These are phyloP conservation scores for Myiozetetes cayanensis DNA, from an alignment of 2,113 vertebrate genomes.

Conservation along the genomic window DNA sequence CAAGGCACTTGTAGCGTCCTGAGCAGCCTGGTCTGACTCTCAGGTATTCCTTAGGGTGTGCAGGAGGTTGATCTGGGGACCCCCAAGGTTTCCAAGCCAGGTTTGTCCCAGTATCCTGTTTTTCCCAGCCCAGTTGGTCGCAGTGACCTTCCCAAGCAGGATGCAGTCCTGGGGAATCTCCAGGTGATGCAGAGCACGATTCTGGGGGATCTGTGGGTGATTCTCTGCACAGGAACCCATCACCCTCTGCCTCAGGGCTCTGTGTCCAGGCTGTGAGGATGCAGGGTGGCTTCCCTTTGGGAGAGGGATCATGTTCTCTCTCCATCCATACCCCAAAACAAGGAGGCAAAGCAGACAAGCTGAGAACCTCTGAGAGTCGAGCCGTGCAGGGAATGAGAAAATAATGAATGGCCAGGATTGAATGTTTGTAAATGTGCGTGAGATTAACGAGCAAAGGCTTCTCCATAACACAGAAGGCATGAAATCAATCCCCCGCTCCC, in stretches of 20 bases:
- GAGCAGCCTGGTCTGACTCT: not conserved
- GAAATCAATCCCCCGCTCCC: slow-evolving; percentile 24
- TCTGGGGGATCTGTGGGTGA: not conserved
- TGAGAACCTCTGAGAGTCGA: not conserved
- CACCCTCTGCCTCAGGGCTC: not conserved
- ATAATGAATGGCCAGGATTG: slow-evolving; percentile 29
- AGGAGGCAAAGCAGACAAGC: not conserved
- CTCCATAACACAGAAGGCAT: slow-evolving; percentile 44
- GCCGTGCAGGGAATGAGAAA: not conserved
- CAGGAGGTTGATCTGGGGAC: not conserved
- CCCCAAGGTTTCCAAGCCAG: not conserved
- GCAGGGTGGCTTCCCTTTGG: not conserved
- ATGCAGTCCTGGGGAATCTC: not conserved
- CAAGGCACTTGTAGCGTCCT: not conserved
- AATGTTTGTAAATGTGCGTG: slow-evolving; percentile 1
- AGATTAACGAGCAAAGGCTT: slow-evolving; percentile 61
- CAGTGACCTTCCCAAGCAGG: fast-evolving
- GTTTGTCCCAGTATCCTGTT: not conserved
- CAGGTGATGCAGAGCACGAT: not conserved
- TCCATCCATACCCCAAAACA: not conserved
- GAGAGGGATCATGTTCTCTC: fast-evolving
- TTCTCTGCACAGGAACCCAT: not conserved
- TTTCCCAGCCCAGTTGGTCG: not conserved
- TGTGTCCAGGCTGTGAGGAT: fast-evolving
- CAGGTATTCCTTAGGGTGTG: not conserved